A percentile compares a stretch with the other conserved stretches of the same genome.
These are phyloP conservation scores for Apocheima hispidaria DNA, from an alignment of 2,888 invertebrate species.

Conservation along the genomic window DNA sequence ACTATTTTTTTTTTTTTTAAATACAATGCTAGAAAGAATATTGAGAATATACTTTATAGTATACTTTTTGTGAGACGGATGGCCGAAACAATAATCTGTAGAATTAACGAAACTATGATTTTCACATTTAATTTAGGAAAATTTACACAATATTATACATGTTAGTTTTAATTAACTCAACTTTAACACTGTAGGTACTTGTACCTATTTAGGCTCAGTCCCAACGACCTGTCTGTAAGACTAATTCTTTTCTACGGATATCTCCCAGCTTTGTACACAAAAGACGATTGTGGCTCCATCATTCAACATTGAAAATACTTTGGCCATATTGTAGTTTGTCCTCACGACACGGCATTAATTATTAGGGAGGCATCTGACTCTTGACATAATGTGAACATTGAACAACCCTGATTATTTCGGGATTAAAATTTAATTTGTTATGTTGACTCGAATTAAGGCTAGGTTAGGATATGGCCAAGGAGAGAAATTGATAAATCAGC, in stretches of 20 bases:
- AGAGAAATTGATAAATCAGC: slow-evolving; percentile 5
- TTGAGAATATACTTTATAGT: too few species aligned
- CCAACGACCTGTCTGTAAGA: background rate
- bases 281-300: background rate
- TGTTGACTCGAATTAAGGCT: slow-evolving; percentile 14
- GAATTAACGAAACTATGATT: too few species aligned
- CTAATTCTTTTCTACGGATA: background rate
- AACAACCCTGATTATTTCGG: slow-evolving; percentile 41
- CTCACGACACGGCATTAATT: slow-evolving; percentile 76
- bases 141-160: too few species aligned
- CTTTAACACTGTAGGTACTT: too few species aligned
- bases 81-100: too few species aligned
- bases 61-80: too few species aligned
- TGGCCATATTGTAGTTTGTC: slow-evolving; percentile 49
- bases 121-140: too few species aligned
- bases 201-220: slow-evolving; percentile 5
- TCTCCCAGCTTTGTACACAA: background rate
- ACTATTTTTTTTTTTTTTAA: too few species aligned
- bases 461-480: slow-evolving; percentile 1
- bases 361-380: slow-evolving; percentile 58
- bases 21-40: too few species aligned
- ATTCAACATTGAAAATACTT: background rate
- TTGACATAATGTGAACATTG: slow-evolving; percentile 31
- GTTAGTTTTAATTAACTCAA: too few species aligned
- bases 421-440: slow-evolving; percentile 27